Conservation (phyloP, 2,113 vertebrate species). For the Tenebrosternarchus preto region DNA sequence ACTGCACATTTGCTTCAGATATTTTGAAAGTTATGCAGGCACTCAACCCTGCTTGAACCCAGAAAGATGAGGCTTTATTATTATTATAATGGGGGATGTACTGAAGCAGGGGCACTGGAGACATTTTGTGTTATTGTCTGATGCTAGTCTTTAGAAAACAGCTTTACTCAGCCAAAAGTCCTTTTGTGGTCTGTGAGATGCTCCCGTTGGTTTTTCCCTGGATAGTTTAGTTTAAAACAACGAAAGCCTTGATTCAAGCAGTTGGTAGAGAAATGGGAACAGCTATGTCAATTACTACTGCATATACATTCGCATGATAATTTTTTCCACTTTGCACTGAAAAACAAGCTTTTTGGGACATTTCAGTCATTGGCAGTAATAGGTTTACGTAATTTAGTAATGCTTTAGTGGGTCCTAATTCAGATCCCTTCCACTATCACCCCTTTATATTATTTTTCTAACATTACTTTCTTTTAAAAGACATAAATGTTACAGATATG, state of each 20-base stretch:
- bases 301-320: too few relatives aligned
- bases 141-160: conserved; percentile 9
- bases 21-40: background rate
- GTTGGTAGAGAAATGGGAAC: background rate
- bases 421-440: too few relatives aligned
- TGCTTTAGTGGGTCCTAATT: too few relatives aligned
- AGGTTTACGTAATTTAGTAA: too few relatives aligned
- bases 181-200: background rate
- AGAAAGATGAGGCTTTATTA: background rate
- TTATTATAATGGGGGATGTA: background rate
- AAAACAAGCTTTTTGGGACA: background rate
- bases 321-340: background rate
- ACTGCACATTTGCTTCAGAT: background rate
- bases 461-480: too few relatives aligned
- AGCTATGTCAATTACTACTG: background rate
- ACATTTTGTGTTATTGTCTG: conserved; percentile 2
- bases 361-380: too few relatives aligned
- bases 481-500: too few relatives aligned
- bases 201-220: background rate
- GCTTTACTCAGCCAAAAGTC: background rate
- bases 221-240: background rate
- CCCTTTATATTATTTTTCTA: too few relatives aligned
- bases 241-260: background rate
- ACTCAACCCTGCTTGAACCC: background rate
- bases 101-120: background rate